These are phyloP conservation scores for Halictus quadricinctus DNA, from an alignment of 2,888 invertebrate species.

Conservation along the genomic window DNA sequence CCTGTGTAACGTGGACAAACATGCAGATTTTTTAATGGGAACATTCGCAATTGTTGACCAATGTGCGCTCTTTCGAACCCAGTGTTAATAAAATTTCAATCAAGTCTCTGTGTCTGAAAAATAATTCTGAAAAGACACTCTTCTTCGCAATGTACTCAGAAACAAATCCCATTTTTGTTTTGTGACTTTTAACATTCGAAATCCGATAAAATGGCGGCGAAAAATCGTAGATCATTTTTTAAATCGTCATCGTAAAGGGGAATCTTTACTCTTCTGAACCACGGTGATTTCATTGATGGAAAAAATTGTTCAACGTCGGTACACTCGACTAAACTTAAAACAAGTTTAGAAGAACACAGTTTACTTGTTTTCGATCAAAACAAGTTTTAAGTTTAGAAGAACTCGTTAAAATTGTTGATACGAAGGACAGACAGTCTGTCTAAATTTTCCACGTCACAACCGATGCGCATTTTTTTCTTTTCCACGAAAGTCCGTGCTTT, in stretches of 20 bases:
- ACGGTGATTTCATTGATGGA: background rate
- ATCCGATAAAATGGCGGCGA: background rate
- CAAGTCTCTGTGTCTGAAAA: background rate
- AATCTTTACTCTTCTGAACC: background rate
- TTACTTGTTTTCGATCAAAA: too few relatives aligned
- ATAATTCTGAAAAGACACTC: background rate
- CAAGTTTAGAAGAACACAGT: too few relatives aligned
- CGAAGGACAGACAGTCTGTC: too few relatives aligned
- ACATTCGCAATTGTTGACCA: background rate
- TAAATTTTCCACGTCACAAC: background rate
- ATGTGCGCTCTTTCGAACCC: background rate
- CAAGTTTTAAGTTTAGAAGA: too few relatives aligned
- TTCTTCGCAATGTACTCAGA: background rate
- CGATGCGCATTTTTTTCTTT: background rate
- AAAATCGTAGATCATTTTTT: too few relatives aligned
- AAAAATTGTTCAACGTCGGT: background rate
- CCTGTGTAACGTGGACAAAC: background rate
- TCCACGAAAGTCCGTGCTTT: background rate
- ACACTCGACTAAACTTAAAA: background rate
- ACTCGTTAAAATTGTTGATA: too few relatives aligned
- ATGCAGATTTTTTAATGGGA: background rate
- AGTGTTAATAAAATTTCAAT: background rate
- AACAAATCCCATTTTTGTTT: background rate
- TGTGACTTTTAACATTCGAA: background rate
- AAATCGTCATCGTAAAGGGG: too few relatives aligned